These are phyloP conservation scores for Drosophila mayri DNA, from an alignment of 1,140 invertebrate species.

Conservation along the genomic window DNA sequence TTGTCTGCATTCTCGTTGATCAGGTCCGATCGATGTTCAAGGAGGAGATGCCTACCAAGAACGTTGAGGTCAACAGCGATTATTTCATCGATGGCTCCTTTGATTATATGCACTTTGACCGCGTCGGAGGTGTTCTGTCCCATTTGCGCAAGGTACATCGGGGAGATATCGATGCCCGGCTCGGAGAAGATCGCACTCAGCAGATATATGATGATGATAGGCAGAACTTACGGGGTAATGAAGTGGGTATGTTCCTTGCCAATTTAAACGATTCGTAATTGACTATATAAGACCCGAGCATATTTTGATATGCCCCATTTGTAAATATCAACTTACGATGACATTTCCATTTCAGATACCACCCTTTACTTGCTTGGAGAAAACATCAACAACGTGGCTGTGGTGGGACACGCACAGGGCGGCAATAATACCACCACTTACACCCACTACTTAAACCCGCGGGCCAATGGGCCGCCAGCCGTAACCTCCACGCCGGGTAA, in stretches of 20 bases:
- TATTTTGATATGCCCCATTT: too few species aligned
- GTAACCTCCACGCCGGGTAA: constrained; percentile 54
- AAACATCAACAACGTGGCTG: constrained; percentile 68
- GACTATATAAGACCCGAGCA: neutral
- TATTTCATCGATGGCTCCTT: constrained; percentile 88
- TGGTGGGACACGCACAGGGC: constrained; percentile 67
- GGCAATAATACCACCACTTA: constrained; percentile 54
- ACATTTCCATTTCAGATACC: constrained; percentile 36
- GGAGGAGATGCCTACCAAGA: constrained; percentile 59
- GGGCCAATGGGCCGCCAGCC: constrained; percentile 22
- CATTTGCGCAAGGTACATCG: constrained; percentile 89
- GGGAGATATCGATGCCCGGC: constrained; percentile 85
- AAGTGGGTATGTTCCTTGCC: constrained; percentile 60
- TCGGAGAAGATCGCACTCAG: constrained; percentile 85
- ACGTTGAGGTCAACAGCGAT: constrained; percentile 58
- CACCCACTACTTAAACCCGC: constrained; percentile 70
- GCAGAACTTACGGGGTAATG: constrained; percentile 46
- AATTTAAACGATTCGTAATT: neutral
- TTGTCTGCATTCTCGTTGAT: constrained; percentile 78
- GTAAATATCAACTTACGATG: neutral
- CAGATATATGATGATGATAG: constrained; percentile 82
- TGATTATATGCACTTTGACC: constrained; percentile 88
- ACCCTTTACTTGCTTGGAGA: constrained; percentile 67
- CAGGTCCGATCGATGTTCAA: constrained; percentile 64
- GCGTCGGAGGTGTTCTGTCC: constrained; percentile 89